These are phyloP conservation scores for Sapayoa aenigma DNA, from an alignment of 2,113 vertebrate genomes.

Conservation along the genomic window DNA sequence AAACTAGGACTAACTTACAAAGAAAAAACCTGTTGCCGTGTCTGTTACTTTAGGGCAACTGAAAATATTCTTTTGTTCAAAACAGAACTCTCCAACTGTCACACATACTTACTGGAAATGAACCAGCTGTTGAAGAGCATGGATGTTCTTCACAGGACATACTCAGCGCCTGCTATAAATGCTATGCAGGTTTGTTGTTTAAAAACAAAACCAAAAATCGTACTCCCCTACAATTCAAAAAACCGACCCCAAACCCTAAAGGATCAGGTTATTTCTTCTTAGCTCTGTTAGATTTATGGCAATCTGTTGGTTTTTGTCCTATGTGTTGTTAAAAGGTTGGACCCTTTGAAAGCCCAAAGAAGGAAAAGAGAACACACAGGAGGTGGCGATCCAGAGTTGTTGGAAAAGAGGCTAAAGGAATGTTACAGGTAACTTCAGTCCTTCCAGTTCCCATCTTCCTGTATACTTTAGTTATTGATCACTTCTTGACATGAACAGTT, in stretches of 20 bases:
- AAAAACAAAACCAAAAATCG: not conserved
- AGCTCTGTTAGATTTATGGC: not conserved
- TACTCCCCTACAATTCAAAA: not conserved
- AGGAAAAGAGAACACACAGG: constrained; percentile 89
- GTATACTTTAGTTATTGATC: not conserved
- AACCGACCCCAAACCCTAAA: not conserved
- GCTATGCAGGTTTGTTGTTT: constrained; percentile 86
- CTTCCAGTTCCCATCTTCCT: not conserved
- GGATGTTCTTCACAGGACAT: constrained; percentile 95
- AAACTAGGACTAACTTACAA: not conserved
- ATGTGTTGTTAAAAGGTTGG: constrained; percentile 78
- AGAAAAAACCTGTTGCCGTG: not conserved
- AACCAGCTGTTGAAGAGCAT: constrained; percentile 92
- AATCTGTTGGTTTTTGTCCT: constrained; percentile 26
- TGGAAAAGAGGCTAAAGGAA: constrained; percentile 92
- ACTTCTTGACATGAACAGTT: not conserved
- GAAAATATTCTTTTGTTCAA: constrained; percentile 7
- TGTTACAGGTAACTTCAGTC: constrained; percentile 84
- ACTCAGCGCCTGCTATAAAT: constrained; percentile 93
- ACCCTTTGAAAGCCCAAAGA: constrained; percentile 93
- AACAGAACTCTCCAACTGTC: constrained; percentile 89
- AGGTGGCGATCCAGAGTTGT: constrained; percentile 90
- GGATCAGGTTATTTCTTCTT: not conserved
- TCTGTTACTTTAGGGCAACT: not conserved
- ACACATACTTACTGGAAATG: constrained; percentile 88